A percentile compares a stretch with the other conserved stretches of the same genome.
Evolutionary conservation across 2,797 vertebrate genomes (phyloP).

Genomic region (Microchirus variegatus): DNA sequence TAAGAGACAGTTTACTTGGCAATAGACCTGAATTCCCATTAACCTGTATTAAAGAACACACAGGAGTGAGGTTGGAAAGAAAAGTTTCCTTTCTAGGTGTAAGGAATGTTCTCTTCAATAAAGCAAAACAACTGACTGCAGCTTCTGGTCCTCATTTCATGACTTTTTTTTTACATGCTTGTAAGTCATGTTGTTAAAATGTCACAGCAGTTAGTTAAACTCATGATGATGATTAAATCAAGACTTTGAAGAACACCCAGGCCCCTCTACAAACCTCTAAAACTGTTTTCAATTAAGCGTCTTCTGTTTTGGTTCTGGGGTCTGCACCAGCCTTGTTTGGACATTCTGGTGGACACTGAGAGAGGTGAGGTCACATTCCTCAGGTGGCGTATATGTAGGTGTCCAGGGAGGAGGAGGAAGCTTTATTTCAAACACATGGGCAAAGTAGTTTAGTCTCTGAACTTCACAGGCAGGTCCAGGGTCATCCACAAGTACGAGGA

Average conservation of each 20-base stretch:
- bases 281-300: slow-evolving; percentile 70
- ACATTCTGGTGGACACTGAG: slow-evolving; percentile 57
- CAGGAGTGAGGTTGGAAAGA: slow-evolving; percentile 20
- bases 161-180: slow-evolving; percentile 65
- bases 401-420: slow-evolving; percentile 50
- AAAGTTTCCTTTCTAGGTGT: slow-evolving; percentile 19
- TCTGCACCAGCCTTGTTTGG: slow-evolving; percentile 63
- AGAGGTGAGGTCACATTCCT: slow-evolving; percentile 79
- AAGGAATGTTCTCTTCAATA: slow-evolving; percentile 25
- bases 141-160: slow-evolving; percentile 55
- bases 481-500: slow-evolving; percentile 18
- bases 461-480: not conserved
- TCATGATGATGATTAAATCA: slow-evolving; percentile 63
- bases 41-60: slow-evolving; percentile 25
- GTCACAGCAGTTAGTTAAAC: slow-evolving; percentile 57
- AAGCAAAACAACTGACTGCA: slow-evolving; percentile 14
- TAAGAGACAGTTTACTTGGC: too few species aligned
- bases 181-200: slow-evolving; percentile 70
- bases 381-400: slow-evolving; percentile 44
- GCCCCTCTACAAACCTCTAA: slow-evolving; percentile 12
- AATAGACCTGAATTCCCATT: slow-evolving; percentile 9
- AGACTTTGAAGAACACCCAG: slow-evolving; percentile 63
- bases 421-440: slow-evolving; percentile 73
- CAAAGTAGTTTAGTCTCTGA: slow-evolving; percentile 14
- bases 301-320: slow-evolving; percentile 16